phyloP scores from a whole-genome alignment of 2,797 vertebrate species.

The Gymnothorax javanicus region DNA sequence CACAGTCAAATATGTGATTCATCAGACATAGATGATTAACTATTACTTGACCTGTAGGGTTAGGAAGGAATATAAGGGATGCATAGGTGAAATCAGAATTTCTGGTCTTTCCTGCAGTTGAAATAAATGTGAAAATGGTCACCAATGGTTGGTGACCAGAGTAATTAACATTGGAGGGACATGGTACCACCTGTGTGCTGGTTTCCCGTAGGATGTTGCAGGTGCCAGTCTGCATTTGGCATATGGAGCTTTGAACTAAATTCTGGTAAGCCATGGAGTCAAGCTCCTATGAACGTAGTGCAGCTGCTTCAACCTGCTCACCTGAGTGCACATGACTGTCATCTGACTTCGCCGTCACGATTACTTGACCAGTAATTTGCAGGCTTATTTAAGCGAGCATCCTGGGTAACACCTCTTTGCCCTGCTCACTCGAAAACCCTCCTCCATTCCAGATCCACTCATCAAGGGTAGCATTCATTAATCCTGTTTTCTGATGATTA shows the following conservation, averaged over 20 bases:
- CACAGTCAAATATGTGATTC: slow-evolving; percentile 33
- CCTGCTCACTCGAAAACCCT: too few relatives aligned
- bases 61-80: slow-evolving; percentile 43
- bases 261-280: too few relatives aligned
- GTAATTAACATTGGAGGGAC: slow-evolving; percentile 31
- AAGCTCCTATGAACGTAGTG: too few relatives aligned
- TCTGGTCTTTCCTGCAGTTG: slow-evolving; percentile 36
- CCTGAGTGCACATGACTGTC: too few relatives aligned
- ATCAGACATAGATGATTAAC: slow-evolving; percentile 50
- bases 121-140: slow-evolving; percentile 32
- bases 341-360: too few relatives aligned
- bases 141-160: slow-evolving; percentile 29
- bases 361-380: too few relatives aligned
- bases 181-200: slow-evolving; percentile 50
- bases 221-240: slow-evolving; percentile 30
- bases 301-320: too few relatives aligned
- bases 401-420: too few relatives aligned
- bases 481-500: slow-evolving; percentile 27
- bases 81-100: slow-evolving; percentile 38
- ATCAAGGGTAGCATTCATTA: too few relatives aligned
- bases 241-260: too few relatives aligned
- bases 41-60: slow-evolving; percentile 26
- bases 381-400: too few relatives aligned
- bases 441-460: too few relatives aligned
- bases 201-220: slow-evolving; percentile 39